Base-by-base conservation (phyloP, 2,113 vertebrate species). In the Gambusia holbrooki region DNA sequence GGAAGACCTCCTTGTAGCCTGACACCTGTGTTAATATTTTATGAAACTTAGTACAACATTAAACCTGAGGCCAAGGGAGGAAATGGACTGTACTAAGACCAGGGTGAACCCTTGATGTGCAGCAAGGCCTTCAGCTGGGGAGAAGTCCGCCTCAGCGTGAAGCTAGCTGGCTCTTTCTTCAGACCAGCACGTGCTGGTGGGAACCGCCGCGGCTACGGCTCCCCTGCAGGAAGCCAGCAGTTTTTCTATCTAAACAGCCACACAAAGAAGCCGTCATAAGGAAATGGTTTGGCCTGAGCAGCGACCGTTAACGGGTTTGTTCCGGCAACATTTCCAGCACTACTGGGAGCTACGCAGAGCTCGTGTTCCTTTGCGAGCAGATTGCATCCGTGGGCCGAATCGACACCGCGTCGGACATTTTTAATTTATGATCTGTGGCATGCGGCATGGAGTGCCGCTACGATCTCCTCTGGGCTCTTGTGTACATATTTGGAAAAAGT, bases 401-500 rank as follows among this genome's bases (percentile, higher is more conserved):
- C 48, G 80, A 62, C 81, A 28, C 67, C 1, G 83, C 67, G 82
- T 77, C 83, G 80, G 72, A 85, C 74, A 69, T 82, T 69, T 87
- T 70, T 67, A 83, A 93, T 92, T 92, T 91, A 93, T 75, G 80
- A 81, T 84, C 82, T 65, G 54, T 65, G 74, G 74, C 77, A 73
- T 84, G 83, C 61, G 73, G 77, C 69, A 54, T 69, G 12, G 48
- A 84, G 82, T 35, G 2, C 37, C 77, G 66, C 77, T 66, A 0
- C 42, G 13, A 69, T 12, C 83, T 88, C 84, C 86, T 87, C 77
- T 51, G 81, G 81, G 82, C 74, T 74, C 70, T 88, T 84, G 84
- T 90, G 84, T 82, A 89, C 90, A 91, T 88, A 85, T 92, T 90
- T 89, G 87, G 87, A 91, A 90, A 84, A 86, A 84, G 80, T 82